phyloP scores from a whole-genome alignment of 2,888 invertebrate species.

The Agrochola litura region DNA sequence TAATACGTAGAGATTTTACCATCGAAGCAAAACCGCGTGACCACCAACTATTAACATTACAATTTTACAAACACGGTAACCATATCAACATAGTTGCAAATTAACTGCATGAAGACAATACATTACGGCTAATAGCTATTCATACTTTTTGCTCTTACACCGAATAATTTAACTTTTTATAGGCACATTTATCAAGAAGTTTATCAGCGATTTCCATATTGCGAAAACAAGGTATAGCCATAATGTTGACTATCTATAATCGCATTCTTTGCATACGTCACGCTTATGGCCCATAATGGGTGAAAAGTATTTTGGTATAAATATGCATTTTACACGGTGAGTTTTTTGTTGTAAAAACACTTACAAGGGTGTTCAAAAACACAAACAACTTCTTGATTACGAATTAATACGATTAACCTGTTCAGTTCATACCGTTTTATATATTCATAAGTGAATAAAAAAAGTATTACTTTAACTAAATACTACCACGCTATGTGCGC shows the following conservation, averaged over 20 bases:
- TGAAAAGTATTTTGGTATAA: conserved; percentile 44
- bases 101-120: conserved; percentile 48
- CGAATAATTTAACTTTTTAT: conserved; percentile 58
- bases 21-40: conserved; percentile 34
- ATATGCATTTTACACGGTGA: conserved; percentile 8
- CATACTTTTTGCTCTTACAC: conserved; percentile 55
- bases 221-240: conserved; percentile 45
- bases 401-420: background rate
- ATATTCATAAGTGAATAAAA: background rate
- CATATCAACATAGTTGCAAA: conserved; percentile 45
- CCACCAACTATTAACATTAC: conserved; percentile 41
- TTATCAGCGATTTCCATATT: conserved; percentile 56
- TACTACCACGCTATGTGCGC: too few species aligned
- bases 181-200: conserved; percentile 51
- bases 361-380: background rate
- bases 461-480: background rate
- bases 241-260: conserved; percentile 49
- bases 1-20: conserved; percentile 12
- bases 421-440: too few species aligned
- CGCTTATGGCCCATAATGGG: conserved; percentile 38
- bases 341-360: background rate
- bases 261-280: conserved; percentile 46
- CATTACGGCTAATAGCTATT: conserved; percentile 47
- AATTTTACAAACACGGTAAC: conserved; percentile 35
- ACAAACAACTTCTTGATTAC: background rate